Conservation (phyloP, 2,888 invertebrate species). For the Parapristionchus giblindavisi region DNA sequence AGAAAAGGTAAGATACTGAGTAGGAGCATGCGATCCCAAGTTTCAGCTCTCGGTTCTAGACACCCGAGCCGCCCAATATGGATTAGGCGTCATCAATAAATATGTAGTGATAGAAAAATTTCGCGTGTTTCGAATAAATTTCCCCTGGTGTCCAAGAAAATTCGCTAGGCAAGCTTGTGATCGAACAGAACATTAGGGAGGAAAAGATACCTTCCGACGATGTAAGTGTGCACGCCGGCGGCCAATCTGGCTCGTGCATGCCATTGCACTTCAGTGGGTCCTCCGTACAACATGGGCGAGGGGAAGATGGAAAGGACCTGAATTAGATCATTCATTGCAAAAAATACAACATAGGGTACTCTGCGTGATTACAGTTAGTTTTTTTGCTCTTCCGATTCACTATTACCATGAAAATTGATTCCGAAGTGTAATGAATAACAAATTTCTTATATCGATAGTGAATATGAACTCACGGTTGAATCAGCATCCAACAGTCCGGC, state of each 20-base stretch:
- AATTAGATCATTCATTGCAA: no score
- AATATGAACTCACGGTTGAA: conserved; percentile 82
- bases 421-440: no score
- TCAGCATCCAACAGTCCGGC: conserved; percentile 80
- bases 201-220: conserved; percentile 82
- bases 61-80: no score
- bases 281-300: conserved; percentile 99
- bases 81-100: background rate
- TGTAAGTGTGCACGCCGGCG: conserved; percentile 97
- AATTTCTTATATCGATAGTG: no score
- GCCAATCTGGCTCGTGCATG: conserved; percentile 81
- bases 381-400: no score
- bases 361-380: background rate
- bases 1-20: no score
- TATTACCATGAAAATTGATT: no score
- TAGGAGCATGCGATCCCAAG: no score
- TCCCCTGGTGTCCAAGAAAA: no score
- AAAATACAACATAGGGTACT: background rate
- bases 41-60: no score
- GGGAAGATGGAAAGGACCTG: conserved; percentile 95
- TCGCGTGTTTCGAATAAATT: background rate
- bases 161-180: no score
- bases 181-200: no score
- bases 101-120: background rate
- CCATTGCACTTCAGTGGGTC: conserved; percentile 88